A percentile compares a stretch with the other conserved stretches of the same genome.
Evolutionary conservation across 1,140 invertebrate species (phyloP).

Genomic region (Lepidurus apus): DNA sequence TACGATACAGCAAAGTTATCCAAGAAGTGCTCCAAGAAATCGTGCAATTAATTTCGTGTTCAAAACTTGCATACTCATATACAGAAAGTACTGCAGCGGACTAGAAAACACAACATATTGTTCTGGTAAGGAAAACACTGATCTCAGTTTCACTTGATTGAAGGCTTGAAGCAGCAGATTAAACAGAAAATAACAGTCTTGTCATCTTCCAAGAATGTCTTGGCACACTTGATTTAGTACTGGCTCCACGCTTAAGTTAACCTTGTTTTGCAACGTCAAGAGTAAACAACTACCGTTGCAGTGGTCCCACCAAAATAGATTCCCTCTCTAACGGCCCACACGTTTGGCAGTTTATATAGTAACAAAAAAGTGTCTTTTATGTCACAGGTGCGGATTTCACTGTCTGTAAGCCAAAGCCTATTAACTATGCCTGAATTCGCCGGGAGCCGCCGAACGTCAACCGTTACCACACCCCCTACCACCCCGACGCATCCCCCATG

Average conservation of each 20-base stretch:
- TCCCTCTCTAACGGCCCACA: not conserved
- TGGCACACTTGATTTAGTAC: too few relatives aligned
- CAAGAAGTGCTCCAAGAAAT: not conserved
- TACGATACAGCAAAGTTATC: not conserved
- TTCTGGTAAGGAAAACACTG: too few relatives aligned
- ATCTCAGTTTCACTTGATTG: too few relatives aligned
- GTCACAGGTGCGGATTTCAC: constrained; percentile 11
- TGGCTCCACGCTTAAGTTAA: not conserved
- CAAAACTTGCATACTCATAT: not conserved
- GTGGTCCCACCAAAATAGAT: not conserved
- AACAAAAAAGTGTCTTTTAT: not conserved
- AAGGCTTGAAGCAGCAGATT: too few relatives aligned
- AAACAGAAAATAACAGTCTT: too few relatives aligned
- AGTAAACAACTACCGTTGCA: not conserved
- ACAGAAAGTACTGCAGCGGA: too few relatives aligned
- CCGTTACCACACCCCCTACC: constrained; percentile 25
- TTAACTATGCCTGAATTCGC: not conserved
- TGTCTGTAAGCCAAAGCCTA: not conserved
- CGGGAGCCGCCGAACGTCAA: not conserved
- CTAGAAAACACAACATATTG: too few relatives aligned
- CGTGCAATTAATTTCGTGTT: not conserved
- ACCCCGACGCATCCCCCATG: constrained; percentile 27
- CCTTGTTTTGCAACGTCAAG: not conserved
- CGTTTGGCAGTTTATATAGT: not conserved
- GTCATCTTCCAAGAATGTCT: too few relatives aligned